Evolutionary conservation across 2,113 vertebrate species (phyloP), one percentile per base, ranked within the genome.

Genomic region (Trogon melanurus): DNA sequence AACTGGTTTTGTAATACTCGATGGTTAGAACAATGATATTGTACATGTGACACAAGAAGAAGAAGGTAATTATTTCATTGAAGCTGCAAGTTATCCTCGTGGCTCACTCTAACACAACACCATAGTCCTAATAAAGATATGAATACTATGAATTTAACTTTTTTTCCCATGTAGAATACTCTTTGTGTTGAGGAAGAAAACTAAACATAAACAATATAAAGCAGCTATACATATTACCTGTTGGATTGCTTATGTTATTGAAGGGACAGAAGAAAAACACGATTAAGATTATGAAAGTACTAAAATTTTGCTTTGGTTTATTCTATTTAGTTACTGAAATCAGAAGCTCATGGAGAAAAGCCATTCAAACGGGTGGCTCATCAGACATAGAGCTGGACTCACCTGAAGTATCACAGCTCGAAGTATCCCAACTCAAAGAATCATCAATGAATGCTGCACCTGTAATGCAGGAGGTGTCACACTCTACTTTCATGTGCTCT

Each of bases 291-390:
- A 12, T 41, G 23, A 38, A 70, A 79, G 16, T 50, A 36, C 18
- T 71, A 25, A 81, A 21, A 38, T 78, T 61, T 69, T 45, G 58
- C 12, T 3, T 61, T 82, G 26, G 1, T 85, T 95, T 91, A 1
- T 71, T 93, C 34, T 11, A 5, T 95, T 80, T 90, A 98, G 98
- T 97, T 97, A 91, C 94, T 84, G 97, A 98, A 94, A 97, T 97
- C 47, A 97, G 97, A 96, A 98, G 79, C 62, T 98, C 97, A 0
- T 98, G 98, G 98, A 97, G 97, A 96, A 97, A 97, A 97, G 97
- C 97, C 93, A 16, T 97, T 93, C 58, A 97, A 51, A 56, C 38
- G 50, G 97, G 97, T 47, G 89, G 58, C 32, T 78, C 85, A 6
- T 58, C 75, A 79, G 78, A 58, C 16, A 14, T 2, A 65, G 88